Conservation (phyloP, 2,888 invertebrate genomes). For the Tanypteryx hageni region DNA sequence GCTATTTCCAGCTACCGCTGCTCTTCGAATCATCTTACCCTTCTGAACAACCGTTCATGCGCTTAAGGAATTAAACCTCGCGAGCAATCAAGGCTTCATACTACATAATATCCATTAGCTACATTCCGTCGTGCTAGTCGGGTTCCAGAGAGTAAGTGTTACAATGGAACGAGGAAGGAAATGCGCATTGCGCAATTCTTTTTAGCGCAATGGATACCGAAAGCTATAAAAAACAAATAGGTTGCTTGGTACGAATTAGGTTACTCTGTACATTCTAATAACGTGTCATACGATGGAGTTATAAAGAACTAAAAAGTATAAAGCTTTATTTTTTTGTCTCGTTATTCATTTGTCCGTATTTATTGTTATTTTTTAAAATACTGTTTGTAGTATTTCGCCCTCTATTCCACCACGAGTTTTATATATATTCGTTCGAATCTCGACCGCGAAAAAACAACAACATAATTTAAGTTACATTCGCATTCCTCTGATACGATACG, state of each 20-base stretch:
- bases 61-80: background rate
- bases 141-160: background rate
- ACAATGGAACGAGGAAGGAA: background rate
- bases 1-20: background rate
- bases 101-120: background rate
- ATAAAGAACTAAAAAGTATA: too few relatives aligned
- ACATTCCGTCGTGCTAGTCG: background rate
- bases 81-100: background rate
- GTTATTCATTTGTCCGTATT: too few relatives aligned
- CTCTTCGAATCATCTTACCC: background rate
- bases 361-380: too few relatives aligned
- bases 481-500: background rate
- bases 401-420: too few relatives aligned
- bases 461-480: background rate
- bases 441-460: background rate
- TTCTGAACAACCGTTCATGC: background rate
- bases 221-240: too few relatives aligned
- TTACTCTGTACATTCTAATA: too few relatives aligned
- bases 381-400: too few relatives aligned
- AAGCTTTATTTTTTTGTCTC: too few relatives aligned
- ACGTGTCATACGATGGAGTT: too few relatives aligned
- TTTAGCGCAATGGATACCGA: too few relatives aligned
- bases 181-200: background rate
- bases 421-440: too few relatives aligned
- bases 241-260: too few relatives aligned